Conservation (phyloP, 2,888 invertebrate species). For the Myathropa florea region DNA sequence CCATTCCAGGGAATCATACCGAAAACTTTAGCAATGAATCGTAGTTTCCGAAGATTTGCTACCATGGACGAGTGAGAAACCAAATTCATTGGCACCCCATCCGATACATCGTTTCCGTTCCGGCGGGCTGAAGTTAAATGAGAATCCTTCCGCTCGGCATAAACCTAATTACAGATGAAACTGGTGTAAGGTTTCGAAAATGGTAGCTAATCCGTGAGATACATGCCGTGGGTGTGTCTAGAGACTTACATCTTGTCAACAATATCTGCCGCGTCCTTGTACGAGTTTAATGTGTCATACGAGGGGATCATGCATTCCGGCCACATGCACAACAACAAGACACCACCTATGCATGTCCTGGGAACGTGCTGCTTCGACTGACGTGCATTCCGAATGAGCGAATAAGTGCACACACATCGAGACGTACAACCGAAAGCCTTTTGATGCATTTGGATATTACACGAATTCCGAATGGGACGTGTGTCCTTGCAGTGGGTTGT, state of each 20-base stretch:
- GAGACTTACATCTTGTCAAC: neutral
- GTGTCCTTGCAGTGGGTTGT: conserved; percentile 16
- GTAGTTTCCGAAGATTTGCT: neutral
- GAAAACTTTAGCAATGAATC: conserved; percentile 32
- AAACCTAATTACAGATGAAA: conserved; percentile 11
- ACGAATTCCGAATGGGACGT: conserved; percentile 2
- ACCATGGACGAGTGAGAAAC: neutral
- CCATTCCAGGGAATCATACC: neutral
- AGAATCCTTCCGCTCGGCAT: neutral
- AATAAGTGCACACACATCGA: conserved; percentile 16
- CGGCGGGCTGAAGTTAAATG: neutral
- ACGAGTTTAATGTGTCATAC: neutral
- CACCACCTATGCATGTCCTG: neutral
- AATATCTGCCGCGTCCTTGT: neutral
- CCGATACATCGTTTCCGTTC: neutral
- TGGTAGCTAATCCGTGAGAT: neutral
- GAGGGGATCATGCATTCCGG: conserved; percentile 5
- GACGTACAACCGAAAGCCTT: conserved; percentile 2
- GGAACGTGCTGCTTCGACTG: conserved; percentile 4
- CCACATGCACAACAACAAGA: neutral
- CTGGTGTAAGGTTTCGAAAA: neutral
- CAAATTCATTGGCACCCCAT: conserved; percentile 21
- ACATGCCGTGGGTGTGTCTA: neutral
- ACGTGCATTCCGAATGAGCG: neutral
- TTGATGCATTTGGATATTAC: conserved; percentile 17